Base-by-base conservation (phyloP, 1,140 invertebrate genomes). In the Frieseomelitta varia region DNA sequence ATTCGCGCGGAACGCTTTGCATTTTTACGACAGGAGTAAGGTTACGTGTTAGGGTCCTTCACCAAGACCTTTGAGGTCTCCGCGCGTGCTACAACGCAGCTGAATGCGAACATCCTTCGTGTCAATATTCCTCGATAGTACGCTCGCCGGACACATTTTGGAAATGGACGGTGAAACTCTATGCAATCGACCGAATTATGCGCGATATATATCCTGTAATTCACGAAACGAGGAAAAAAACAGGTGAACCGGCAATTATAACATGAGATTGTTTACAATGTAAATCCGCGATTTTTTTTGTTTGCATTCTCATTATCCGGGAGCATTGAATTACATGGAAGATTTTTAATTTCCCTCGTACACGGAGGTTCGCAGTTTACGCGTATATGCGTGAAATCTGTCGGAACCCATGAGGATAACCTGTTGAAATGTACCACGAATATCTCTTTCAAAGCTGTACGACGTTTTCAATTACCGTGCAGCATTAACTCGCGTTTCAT, bases 11-110 rank as follows among this genome's bases (percentile, higher is more conserved):
- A 81, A 72, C 85, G 81, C 88, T 91, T 91, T 91, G 90, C 88
- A 91, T 91, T 91, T 91, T 91, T 91, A 91, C 90, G 90, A 91
- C 73, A 56, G 71, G 79, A 84, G 81, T 87, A 89, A 89, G 88
- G 85, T 89, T 89, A 88, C 80, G 87, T 84, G 88, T 71, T 19
- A 76, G 72, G 82, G 82, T 51, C 56, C 81, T 90, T 84, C 78
- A 55, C 51, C 83, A 79, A 88, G 88, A 88, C 86, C 86, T 90
- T 90, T 86, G 88, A 89, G 85, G 79, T 90, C 84, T 82, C 65
- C 86, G 58, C 30, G 73, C 69, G 73, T 63, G 68, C 27, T 75
- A 85, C 80, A 65, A 72, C 39, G 67, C 27, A 76, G 47, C 51
- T 74, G 47, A 81, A 85, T 73, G 55, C 17, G 65, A 67, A 55